These are phyloP conservation scores for Phrixothrix hirtus DNA, from an alignment of 2,888 invertebrate genomes.

Conservation along the genomic window DNA sequence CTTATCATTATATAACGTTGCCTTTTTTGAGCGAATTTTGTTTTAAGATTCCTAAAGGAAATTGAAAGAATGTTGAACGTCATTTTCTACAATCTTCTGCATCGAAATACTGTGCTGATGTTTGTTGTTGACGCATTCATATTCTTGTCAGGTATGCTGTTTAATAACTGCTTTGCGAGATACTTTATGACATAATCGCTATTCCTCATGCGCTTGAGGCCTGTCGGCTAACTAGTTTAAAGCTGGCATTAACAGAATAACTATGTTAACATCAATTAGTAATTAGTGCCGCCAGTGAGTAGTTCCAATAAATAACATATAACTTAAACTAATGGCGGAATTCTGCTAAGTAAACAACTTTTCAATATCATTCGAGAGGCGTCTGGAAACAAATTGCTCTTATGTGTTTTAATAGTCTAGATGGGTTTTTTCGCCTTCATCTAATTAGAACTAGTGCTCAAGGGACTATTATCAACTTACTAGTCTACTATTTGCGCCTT, in stretches of 20 bases:
- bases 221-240: conserved; percentile 22
- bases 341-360: conserved; percentile 16
- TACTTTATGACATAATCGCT: conserved; percentile 25
- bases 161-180: conserved; percentile 22
- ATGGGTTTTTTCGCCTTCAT: conserved; percentile 9
- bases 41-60: not conserved
- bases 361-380: conserved; percentile 15
- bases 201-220: conserved; percentile 20
- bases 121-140: conserved; percentile 14
- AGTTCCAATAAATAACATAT: conserved; percentile 21
- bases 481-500: conserved; percentile 1
- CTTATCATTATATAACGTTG: conserved; percentile 30
- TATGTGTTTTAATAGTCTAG: conserved; percentile 6
- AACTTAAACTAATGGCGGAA: conserved; percentile 15
- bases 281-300: conserved; percentile 20
- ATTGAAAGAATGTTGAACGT: too few species aligned
- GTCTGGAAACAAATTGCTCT: conserved; percentile 11
- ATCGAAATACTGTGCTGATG: conserved; percentile 6
- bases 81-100: too few species aligned
- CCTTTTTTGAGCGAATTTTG: not conserved
- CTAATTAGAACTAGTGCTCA: conserved; percentile 6
- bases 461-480: conserved; percentile 6
- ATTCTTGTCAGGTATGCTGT: conserved; percentile 21
- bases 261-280: conserved; percentile 26
- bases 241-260: conserved; percentile 22